A percentile compares a stretch with the other conserved stretches of the same genome.
Conservation (phyloP, 2,888 invertebrate genomes). For the Acanthosoma haemorrhoidale region DNA sequence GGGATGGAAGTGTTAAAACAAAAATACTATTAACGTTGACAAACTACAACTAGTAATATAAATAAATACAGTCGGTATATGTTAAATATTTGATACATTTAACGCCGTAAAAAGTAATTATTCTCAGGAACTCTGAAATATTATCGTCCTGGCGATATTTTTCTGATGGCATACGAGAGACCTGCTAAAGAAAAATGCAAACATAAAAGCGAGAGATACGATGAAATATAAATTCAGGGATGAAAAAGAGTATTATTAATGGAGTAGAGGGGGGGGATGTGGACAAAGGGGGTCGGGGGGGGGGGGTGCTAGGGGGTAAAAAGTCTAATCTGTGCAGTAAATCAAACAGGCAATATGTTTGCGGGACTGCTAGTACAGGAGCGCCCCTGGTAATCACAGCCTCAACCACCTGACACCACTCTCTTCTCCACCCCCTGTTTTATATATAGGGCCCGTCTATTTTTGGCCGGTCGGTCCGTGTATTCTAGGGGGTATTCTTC, state of each 20-base stretch:
- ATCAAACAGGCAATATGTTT: not conserved
- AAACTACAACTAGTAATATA: no score
- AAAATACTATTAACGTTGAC: no score
- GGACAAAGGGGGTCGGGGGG: not conserved
- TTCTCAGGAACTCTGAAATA: no score
- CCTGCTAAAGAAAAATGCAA: not conserved
- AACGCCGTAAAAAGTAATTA: no score
- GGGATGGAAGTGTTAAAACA: no score
- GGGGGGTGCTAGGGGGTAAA: not conserved
- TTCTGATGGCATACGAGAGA: not conserved
- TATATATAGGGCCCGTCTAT: no score
- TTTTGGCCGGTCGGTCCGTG: not conserved
- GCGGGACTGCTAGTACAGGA: not conserved
- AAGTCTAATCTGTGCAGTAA: not conserved
- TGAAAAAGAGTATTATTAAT: slow-evolving; percentile 7
- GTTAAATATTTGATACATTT: no score
- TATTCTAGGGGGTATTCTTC: not conserved
- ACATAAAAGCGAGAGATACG: not conserved
- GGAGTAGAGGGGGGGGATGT: not conserved
- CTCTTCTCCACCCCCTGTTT: no score
- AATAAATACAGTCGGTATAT: no score
- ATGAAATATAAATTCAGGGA: not conserved
- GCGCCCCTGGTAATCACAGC: not conserved
- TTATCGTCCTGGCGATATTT: no score
- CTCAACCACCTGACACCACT: no score